phyloP scores from a whole-genome alignment of 2,888 invertebrate species.

The Noctua fimbriata region DNA sequence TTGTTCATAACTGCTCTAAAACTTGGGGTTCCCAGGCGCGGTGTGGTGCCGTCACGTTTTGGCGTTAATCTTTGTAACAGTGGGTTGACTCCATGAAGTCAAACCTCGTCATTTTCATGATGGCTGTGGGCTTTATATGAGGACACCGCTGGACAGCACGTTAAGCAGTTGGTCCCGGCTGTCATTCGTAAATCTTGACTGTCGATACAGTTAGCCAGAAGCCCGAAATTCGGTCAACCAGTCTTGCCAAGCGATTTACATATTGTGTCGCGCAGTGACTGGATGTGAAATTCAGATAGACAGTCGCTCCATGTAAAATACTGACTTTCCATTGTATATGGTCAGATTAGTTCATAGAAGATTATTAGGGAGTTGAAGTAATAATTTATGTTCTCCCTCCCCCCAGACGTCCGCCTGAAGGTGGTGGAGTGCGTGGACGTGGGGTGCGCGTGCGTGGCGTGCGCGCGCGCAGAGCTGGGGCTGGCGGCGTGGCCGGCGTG shows the following conservation, averaged over 20 bases:
- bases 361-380: neutral
- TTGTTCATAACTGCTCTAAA: neutral
- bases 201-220: neutral
- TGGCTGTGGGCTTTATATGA: neutral
- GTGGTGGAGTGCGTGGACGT: constrained; percentile 83
- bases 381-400: no score
- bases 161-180: neutral
- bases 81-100: neutral
- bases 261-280: neutral
- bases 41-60: no score
- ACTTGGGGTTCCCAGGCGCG: neutral
- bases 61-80: neutral
- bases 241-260: neutral
- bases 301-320: neutral
- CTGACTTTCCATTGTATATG: neutral
- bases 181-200: neutral
- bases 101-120: neutral
- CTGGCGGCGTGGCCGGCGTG: constrained; percentile 83
- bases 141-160: neutral
- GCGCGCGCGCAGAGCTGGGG: constrained; percentile 84
- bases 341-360: neutral
- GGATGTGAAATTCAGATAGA: neutral
- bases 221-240: neutral
- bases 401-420: constrained; percentile 85
- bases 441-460: constrained; percentile 86